Evolutionary conservation across 1,140 invertebrate genomes (phyloP), one percentile per base, ranked within the genome.

Genomic region (Drosophila sulfurigaster): DNA sequence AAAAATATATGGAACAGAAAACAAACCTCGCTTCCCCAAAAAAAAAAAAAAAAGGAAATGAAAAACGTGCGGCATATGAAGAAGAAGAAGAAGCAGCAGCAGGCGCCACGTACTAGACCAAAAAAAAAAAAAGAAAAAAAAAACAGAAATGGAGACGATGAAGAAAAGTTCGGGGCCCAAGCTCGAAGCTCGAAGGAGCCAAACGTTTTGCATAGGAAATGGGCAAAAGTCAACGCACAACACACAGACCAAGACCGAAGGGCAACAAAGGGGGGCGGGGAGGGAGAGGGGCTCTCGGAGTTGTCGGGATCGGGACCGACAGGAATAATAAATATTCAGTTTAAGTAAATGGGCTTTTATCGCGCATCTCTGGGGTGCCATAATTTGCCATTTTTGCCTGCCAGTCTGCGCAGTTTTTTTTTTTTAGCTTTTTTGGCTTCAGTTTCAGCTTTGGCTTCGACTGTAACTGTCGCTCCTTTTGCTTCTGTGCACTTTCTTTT

Each of bases 281-380:
- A 15, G 6, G 15, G 28, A 16, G n/a, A 20, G 28, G 16, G 20
- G 28, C 5, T 32, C 7, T 7, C 5, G 32, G 49, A 79, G 67
- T 62, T 60, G 2, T 20, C 54, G 30, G 30, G 30, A 38, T 51
- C 68, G 82, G 79, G 57, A 87, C 79, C 83, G 83, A 87, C 80
- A 88, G 83, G 83, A 87, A 87, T 87, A 88, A 88, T 89, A 88
- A 88, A 88, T 88, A 89, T 88, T 89, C 85, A 89, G 85, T 88
- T 88, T 88, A 88, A 88, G 85, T 88, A 89, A 88, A 89, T 88
- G 85, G 85, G 85, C 85, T 88, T 88, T 88, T 89, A 88, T 88
- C 85, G 85, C 81, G 81, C 85, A 89, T 88, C 85, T 88, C 85
- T 85, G 74, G 85, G 85, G 85, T 88, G 85, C 85, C 85, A 88